Base-by-base conservation (phyloP, 2,113 vertebrate genomes). In the Dunckerocampus dactyliophorus region DNA sequence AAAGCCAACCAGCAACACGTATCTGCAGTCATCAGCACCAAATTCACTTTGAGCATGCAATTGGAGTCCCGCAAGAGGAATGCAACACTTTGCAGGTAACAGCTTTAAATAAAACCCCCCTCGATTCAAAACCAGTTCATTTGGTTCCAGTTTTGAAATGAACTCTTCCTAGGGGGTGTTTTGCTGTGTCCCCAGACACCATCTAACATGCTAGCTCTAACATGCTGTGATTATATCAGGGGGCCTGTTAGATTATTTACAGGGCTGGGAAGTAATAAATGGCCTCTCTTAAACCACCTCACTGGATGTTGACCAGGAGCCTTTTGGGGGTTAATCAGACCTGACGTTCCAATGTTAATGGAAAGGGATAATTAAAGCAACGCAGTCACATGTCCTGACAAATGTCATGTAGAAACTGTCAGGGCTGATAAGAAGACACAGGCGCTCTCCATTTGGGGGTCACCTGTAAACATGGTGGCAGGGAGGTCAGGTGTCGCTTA, bases 301-400 rank as follows among this genome's bases (percentile, higher is more conserved):
- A 43, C n/a, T 9, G 34, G 47, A 17, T 76, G 87, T 89, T 39
- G 86, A 89, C 82, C 81, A 73, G 61, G 47, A 73, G 72, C 74
- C 77, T 74, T 88, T 82, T 83, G 59, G 70, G 82, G 86, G 85
- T 91, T 92, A 90, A 91, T 86, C 88, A 85, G 80, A 87, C 79
- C 80, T 84, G 88, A 86, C 88, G 81, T 80, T 79, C 56, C 72
- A 70, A 80, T 89, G 89, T 88, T 83, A 85, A 89, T 82, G 69
- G 82, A 85, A 87, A 72, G 65, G 67, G 71, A 72, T 83, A 68
- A 82, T 86, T 87, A 86, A 82, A 84, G 69, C 72, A 62, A 73
- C 69, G 72, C 63, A 83, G 75, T 54, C 49, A 9, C 59, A 42
- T 42, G 59, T 69, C 72, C 68, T 62, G 28, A 14, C 62, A 47